Percentiles rank a stretch among this genome's conserved stretches.
phyloP scores from a whole-genome alignment of 2,797 vertebrate genomes.

The Cuniculus paca region DNA sequence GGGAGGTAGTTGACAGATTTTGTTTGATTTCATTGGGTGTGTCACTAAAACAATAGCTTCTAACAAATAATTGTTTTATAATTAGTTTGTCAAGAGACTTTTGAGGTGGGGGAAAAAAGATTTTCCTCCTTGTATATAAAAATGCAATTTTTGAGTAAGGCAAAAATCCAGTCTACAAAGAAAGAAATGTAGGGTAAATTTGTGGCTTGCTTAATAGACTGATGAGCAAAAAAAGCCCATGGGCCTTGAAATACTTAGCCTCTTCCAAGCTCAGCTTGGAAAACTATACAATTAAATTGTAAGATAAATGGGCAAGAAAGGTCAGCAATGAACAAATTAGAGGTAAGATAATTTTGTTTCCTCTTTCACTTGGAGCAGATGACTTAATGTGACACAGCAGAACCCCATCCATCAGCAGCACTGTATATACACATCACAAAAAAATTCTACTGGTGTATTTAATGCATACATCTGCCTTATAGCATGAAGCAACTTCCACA shows the following conservation, averaged over 20 bases:
- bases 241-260: background rate
- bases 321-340: background rate
- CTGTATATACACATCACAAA: background rate
- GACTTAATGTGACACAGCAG: background rate
- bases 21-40: background rate
- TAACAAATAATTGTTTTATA: slow-evolving; percentile 35
- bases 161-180: slow-evolving; percentile 13
- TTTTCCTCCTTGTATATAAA: background rate
- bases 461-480: background rate
- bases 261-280: slow-evolving; percentile 11
- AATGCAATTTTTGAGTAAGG: slow-evolving; percentile 22
- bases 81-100: slow-evolving; percentile 43
- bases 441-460: background rate
- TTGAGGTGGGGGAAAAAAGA: background rate
- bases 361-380: background rate
- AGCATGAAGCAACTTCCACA: background rate
- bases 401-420: background rate
- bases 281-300: slow-evolving; percentile 13
- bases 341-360: background rate
- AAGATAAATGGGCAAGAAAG: slow-evolving; percentile 2
- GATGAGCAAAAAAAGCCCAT: background rate
- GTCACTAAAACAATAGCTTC: background rate
- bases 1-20: background rate
- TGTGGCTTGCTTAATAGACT: slow-evolving; percentile 6
- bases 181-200: background rate